Conservation (phyloP, 2,888 invertebrate species). For the Pseudoips prasinana region DNA sequence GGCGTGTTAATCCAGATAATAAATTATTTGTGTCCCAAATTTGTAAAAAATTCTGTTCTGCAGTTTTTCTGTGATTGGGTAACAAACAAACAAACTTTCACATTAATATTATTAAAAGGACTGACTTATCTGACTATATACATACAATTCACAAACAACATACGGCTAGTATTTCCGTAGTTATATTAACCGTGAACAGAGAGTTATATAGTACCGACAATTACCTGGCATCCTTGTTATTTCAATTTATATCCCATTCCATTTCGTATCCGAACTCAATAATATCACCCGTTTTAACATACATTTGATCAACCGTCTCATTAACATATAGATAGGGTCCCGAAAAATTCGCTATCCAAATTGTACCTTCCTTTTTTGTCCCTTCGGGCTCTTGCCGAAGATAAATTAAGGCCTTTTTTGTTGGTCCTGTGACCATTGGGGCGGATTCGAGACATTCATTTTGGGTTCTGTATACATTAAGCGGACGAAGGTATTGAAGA, state of each 20-base stretch:
- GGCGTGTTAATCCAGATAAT: too few species aligned
- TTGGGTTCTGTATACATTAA: constrained; percentile 44
- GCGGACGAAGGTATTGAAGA: constrained; percentile 38
- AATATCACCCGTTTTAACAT: constrained; percentile 57
- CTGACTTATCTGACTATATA: too few species aligned
- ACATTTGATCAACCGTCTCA: constrained; percentile 59
- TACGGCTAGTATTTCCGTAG: too few species aligned
- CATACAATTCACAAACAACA: too few species aligned
- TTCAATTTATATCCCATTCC: constrained; percentile 45
- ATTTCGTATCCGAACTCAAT: constrained; percentile 42
- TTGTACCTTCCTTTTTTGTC: constrained; percentile 52
- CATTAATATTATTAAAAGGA: too few species aligned
- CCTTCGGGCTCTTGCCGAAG: constrained; percentile 45
- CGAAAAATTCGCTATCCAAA: constrained; percentile 54
- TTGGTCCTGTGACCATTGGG: constrained; percentile 43
- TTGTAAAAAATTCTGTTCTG: too few species aligned
- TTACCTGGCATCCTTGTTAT: constrained; percentile 46
- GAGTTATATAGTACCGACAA: constrained; percentile 18
- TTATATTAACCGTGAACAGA: too few species aligned
- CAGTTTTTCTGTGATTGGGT: too few species aligned
- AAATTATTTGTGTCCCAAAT: too few species aligned
- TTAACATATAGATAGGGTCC: constrained; percentile 61
- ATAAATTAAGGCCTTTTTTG: constrained; percentile 57
- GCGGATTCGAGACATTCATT: constrained; percentile 45
- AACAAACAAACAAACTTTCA: too few species aligned